Evolutionary conservation across 2,113 vertebrate species (phyloP).

Genomic region (Marmota flaviventris): DNA sequence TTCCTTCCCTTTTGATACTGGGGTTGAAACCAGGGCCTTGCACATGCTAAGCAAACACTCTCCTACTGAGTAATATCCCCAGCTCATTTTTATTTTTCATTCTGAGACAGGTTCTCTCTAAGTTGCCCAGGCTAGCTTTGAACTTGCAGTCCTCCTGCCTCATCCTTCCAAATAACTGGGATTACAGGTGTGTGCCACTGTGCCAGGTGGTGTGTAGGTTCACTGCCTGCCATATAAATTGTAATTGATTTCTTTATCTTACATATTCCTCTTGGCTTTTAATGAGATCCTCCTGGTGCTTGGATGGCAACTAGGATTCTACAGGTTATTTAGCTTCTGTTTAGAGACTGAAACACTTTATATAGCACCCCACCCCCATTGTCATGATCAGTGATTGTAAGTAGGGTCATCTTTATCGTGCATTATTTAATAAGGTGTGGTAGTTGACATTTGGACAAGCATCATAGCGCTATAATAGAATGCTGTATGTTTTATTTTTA

Average conservation of each 20-base stretch:
- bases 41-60: too few relatives aligned
- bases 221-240: not conserved
- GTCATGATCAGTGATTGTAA: not conserved
- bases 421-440: slow-evolving; percentile 7
- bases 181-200: too few relatives aligned
- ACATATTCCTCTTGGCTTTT: slow-evolving; percentile 5
- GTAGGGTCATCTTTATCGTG: not conserved
- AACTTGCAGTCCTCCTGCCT: too few relatives aligned
- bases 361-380: not conserved
- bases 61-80: too few relatives aligned
- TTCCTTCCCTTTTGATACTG: too few relatives aligned
- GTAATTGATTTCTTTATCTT: not conserved
- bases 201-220: not conserved
- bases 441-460: not conserved
- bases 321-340: not conserved
- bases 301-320: not conserved
- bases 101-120: too few relatives aligned
- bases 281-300: not conserved
- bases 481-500: slow-evolving; percentile 21
- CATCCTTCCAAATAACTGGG: too few relatives aligned
- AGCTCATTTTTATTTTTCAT: too few relatives aligned
- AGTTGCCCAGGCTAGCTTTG: too few relatives aligned
- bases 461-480: not conserved
- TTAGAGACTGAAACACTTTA: not conserved
- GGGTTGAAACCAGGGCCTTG: not conserved